Base-by-base conservation (phyloP, 1,140 invertebrate species). In the Cardiocondyla obscurior region DNA sequence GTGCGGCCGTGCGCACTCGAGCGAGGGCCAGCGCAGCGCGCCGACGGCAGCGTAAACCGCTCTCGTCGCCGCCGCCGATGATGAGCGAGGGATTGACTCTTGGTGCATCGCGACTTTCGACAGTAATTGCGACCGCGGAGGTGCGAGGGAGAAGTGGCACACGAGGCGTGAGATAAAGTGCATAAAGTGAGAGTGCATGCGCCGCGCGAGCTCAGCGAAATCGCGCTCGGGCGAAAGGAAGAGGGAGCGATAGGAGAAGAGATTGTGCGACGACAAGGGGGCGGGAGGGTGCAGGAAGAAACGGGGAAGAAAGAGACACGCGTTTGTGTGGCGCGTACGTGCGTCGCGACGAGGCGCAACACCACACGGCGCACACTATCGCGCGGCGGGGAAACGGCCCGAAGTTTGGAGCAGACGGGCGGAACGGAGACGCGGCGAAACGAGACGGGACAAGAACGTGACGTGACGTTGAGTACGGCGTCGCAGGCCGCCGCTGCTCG, bases 281-380 rank as follows among this genome's bases (percentile, higher is more conserved):
- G 46, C 30, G 46, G 53, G 53, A 74, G 67, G 51, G 55, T 3
- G 73, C 76, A 36, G 5, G 65, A 33, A 55, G 39, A 53, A 36
- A 42, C 49, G 82, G 44, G 36, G 67, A 60, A 28, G 55, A 57
- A 53, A 65, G 22, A 69, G 10, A 36, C 28, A 10, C 10, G 12
- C 22, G 16, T 5, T 19, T 12, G 85, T 12, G 85, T 87, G 86
- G 86, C 85, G 84, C 85, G 86, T 82, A n/a, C n/a, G n/a, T n/a
- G n/a, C n/a, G n/a, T 87, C 77, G 74, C 64, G 73, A 79, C 83
- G 72, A 79, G 74, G 74, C 85, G 86, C 81, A 88, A 60, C 58
- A 76, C 81, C 62, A 64, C 84, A 55, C 51, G 39, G 69, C n/a
- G 58, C 69, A 79, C 76, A 69, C 60, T 58, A 74, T 55, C 76